Conservation (phyloP, 2,797 vertebrate genomes). For the Phoeniculus purpureus region DNA sequence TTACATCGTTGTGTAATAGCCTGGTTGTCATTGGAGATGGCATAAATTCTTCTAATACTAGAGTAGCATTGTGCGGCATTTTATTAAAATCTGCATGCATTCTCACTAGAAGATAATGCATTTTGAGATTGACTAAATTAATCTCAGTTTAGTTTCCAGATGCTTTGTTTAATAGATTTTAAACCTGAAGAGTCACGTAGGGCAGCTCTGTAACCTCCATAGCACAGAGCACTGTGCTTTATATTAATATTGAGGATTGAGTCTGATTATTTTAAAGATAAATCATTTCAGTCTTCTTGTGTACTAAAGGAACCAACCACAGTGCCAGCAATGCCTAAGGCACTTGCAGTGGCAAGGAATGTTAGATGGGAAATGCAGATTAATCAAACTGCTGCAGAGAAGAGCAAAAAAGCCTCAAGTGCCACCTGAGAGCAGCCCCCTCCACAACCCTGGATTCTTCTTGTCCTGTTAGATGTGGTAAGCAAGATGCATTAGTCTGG, state of each 20-base stretch:
- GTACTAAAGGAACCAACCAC: neutral
- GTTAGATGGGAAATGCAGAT: neutral
- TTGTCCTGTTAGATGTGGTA: neutral
- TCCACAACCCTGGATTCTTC: neutral
- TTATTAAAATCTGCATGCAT: neutral
- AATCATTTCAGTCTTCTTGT: neutral
- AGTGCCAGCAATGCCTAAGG: constrained; percentile 30
- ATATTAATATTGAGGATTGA: neutral
- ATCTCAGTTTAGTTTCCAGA: neutral
- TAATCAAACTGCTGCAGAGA: neutral
- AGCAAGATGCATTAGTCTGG: neutral
- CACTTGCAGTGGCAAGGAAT: neutral
- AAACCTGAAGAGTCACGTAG: neutral
- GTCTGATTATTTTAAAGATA: constrained; percentile 10
- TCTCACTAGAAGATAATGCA: neutral
- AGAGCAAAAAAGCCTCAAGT: neutral
- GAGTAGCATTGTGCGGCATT: neutral
- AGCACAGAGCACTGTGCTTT: neutral
- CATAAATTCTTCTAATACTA: neutral
- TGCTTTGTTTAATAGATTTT: neutral
- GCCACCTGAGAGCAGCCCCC: neutral
- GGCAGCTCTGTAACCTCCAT: neutral
- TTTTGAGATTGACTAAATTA: neutral
- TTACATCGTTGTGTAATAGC: neutral
- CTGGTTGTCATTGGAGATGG: neutral